Percentiles rank a stretch among this genome's conserved stretches.
Conservation (phyloP, 2,113 vertebrate genomes). For the Eretmochelys imbricata region DNA sequence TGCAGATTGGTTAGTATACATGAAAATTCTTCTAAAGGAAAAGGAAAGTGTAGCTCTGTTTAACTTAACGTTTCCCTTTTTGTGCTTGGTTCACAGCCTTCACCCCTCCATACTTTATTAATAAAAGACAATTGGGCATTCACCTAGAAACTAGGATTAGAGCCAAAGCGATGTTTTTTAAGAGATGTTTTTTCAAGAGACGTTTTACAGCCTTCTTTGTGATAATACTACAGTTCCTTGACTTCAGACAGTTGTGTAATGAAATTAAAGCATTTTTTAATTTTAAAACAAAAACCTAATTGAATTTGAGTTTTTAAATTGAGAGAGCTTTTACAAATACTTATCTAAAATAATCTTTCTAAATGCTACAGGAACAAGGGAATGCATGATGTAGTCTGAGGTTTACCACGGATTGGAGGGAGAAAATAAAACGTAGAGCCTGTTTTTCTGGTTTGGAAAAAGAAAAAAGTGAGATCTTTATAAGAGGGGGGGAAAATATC, state of each 20-base stretch:
- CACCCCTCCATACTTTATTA: not conserved
- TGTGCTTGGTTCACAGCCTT: not conserved
- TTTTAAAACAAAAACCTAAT: not conserved
- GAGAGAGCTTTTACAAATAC: not conserved
- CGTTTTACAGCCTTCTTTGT: not conserved
- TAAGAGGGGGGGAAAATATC: rapidly evolving
- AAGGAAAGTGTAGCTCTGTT: not conserved
- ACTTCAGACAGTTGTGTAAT: not conserved
- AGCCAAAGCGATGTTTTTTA: not conserved
- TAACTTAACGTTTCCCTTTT: not conserved
- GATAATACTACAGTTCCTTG: not conserved
- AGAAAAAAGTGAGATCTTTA: not conserved
- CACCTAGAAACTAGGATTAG: not conserved
- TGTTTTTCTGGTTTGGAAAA: not conserved
- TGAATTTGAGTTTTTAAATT: not conserved
- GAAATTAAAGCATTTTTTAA: not conserved
- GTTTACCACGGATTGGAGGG: not conserved
- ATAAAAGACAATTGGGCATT: not conserved
- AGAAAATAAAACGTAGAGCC: not conserved
- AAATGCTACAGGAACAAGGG: not conserved
- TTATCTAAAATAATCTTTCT: not conserved
- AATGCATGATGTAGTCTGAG: not conserved
- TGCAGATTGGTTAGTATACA: not conserved
- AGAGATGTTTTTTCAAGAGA: not conserved
- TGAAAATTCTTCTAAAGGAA: not conserved